phyloP scores from a whole-genome alignment of 2,113 vertebrate genomes.

The Callorhinus ursinus region DNA sequence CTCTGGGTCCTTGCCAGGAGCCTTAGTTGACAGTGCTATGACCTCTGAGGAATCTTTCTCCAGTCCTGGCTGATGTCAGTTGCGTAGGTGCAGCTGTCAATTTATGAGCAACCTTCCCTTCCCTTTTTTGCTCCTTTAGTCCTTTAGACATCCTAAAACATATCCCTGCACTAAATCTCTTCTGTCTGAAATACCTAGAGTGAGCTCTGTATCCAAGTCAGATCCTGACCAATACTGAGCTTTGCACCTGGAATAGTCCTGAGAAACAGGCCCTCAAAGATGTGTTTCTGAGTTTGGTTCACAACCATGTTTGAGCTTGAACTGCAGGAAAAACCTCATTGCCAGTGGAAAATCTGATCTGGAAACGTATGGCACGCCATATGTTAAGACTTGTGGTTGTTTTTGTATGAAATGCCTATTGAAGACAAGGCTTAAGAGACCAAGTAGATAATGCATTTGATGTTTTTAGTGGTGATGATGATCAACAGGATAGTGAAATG shows the following conservation, averaged over 20 bases:
- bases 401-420: background rate
- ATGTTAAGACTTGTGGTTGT: background rate
- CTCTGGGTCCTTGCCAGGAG: background rate
- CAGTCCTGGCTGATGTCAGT: too few species aligned
- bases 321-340: background rate
- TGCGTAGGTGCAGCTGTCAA: background rate
- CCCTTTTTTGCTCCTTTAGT: background rate
- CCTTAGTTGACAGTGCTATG: background rate
- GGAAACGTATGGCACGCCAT: fast-evolving
- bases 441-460: background rate
- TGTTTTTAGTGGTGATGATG: background rate
- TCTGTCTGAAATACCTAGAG: background rate
- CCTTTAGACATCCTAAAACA: background rate
- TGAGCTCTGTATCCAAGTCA: background rate
- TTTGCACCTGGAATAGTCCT: background rate
- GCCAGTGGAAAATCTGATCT: background rate
- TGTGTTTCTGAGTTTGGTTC: background rate
- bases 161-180: background rate
- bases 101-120: background rate
- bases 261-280: background rate
- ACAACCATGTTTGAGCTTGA: background rate
- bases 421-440: background rate
- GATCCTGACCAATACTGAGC: background rate
- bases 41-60: background rate
- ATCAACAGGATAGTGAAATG: too few species aligned